Evolutionary conservation across 92 coral and sea anemone genomes (phyloP), one percentile per base, ranked within the genome.

Genomic region (Muricea muricata): DNA sequence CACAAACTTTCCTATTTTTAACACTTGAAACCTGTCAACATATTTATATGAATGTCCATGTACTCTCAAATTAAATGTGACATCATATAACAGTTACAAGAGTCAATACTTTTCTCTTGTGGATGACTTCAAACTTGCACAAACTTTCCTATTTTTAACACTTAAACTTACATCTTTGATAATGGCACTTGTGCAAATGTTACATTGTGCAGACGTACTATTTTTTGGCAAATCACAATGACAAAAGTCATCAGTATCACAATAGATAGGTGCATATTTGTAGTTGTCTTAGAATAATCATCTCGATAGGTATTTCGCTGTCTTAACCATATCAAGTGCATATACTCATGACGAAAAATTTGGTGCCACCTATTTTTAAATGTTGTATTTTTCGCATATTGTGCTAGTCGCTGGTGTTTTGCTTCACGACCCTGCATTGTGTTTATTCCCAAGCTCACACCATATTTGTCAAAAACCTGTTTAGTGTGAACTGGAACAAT

Each of bases 351-450:
- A 20, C 94, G 83, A 31, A 88, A 88, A 52, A 75, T 87, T 32
- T 89, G 89, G 28, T 85, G 92, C 92, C 92, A 91, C 23, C 94
- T 68, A 63, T 91, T 83, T 56, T 87, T 91, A 18, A 88, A 89
- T 31, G 89, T 85, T 20, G 94, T 69, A 81, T 87, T 84, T 15
- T 65, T 55, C n/a, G 94, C 94, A 89, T 31, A 85, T 81, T 14
- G 94, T 69, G 92, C 92, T 52, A 91, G 72, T 77, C 86, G 91
- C 35, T 91, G 94, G 81, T 88, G 94, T 58, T 91, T 91, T 0
- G 94, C 66, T 84, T 88, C 92, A 14, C 94, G 12, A 24, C 90
- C 92, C 80, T 91, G 91, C 91, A 91, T 87, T 20, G 87, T 80
- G 33, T 90, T 89, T 20, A 89, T 89, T 12, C 90, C 90, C 17